phyloP scores from a whole-genome alignment of 2,797 vertebrate species.

The Fistularia commersonii region DNA sequence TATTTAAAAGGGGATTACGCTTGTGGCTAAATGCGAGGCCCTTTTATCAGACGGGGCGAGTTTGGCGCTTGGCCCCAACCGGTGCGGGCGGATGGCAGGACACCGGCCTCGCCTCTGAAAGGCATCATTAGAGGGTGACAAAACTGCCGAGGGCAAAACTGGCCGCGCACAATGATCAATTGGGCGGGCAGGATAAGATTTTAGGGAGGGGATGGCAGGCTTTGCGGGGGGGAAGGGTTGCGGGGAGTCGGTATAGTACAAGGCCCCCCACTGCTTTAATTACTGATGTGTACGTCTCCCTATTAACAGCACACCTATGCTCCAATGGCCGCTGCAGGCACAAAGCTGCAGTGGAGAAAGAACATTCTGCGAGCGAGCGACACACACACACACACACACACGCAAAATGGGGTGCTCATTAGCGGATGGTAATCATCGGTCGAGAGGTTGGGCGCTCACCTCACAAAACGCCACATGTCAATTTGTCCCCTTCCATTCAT shows the following conservation, averaged over 20 bases:
- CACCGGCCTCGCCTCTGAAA: conserved; percentile 62
- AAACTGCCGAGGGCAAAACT: conserved; percentile 80
- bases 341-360: conserved; percentile 70
- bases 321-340: conserved; percentile 58
- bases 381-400: conserved; percentile 38
- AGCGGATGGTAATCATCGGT: conserved; percentile 80
- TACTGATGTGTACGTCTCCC: conserved; percentile 78
- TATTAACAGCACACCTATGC: conserved; percentile 74
- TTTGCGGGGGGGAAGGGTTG: conserved; percentile 47
- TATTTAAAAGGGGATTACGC: conserved; percentile 23
- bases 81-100: conserved; percentile 51
- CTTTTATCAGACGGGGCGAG: conserved; percentile 41
- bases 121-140: conserved; percentile 79
- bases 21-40: conserved; percentile 35
- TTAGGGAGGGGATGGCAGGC: conserved; percentile 45
- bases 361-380: conserved; percentile 47
- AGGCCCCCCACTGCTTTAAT: conserved; percentile 82
- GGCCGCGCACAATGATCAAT: conserved; percentile 78
- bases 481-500: conserved; percentile 71
- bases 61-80: conserved; percentile 65
- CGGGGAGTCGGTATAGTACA: conserved; percentile 60
- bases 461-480: conserved; percentile 81
- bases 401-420: conserved; percentile 72
- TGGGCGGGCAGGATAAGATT: conserved; percentile 68
- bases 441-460: conserved; percentile 71